Base-by-base conservation (phyloP, 1,140 invertebrate genomes). In the Drosophila biarmipes region DNA sequence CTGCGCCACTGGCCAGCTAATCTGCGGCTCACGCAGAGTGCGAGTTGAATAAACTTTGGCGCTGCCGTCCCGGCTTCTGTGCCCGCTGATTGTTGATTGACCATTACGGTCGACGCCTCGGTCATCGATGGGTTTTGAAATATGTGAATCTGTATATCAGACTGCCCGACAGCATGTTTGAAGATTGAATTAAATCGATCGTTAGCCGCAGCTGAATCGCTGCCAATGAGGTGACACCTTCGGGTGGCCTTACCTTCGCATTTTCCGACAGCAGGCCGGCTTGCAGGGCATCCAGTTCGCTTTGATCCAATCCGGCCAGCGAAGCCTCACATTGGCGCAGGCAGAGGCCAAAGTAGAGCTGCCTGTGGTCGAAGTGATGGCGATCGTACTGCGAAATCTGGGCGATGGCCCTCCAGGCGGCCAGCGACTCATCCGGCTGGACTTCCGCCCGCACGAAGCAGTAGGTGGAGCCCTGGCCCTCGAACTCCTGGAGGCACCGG, bases 311-410 rank as follows among this genome's bases (percentile, higher is more conserved):
- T 3, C 24, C 8, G 12, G 59, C 67, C 21, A 92, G 73, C n/a
- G 77, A 48, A 8, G 58, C 51, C 53, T 81, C 67, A 43, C 91
- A 92, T 29, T 79, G 69, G 29, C 78, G 91, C 4, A 94, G 68
- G 75, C 94, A 94, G 0, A 94, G 80, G 4, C 92, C 94, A 81
- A 93, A 92, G 45, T 94, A 93, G 53, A 94, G 84, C 64, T 93
- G 92, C 49, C 92, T 92, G 80, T 94, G 93, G 54, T 93, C 92
- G 34, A 92, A 94, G 66, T 94, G 93, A 77, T 93, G 93, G 7
- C 92, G 78, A 59, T 86, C 90, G 68, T 93, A 73, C 21, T 81
- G 92, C 42, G 93, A 93, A 55, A 93, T 94, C 68, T 92, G 80
- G 12, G 51, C 59, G 78, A 94, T 93, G 53, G 92, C 91, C 4